Base-by-base conservation (phyloP, 2,113 vertebrate genomes). In the Odocoileus hemionus region DNA sequence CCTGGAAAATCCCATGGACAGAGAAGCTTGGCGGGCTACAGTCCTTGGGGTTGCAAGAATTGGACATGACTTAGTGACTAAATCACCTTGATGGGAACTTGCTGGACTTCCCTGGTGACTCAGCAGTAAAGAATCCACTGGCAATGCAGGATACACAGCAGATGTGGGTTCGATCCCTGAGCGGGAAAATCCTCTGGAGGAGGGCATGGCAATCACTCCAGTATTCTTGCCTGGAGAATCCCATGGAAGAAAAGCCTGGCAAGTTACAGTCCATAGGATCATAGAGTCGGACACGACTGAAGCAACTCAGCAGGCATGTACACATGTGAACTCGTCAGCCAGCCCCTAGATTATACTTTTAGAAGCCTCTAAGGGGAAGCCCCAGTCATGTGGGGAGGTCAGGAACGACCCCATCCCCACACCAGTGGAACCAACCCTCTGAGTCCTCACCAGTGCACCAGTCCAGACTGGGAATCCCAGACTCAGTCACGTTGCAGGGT, bases 101-200 rank as follows among this genome's bases (percentile, higher is more conserved):
- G n/a, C n/a, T 23, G n/a, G 19, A 36, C 67, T 70, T 70, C 67
- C 67, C n/a, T 70, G 19, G 67, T 70, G 67, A 12, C 19, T 39
- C 67, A 39, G 19, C n/a, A 70, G 67, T 39, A 39, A 70, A 39
- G 67, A 70, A 39, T 70, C 67, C 67, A 39, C 67, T 0, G 4
- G 19, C n/a, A 70, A 23, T 70, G 19, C 67, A 70, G n/a, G 67
- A 70, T n/a, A 70, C 67, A 36, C 67, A 70, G n/a, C n/a, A 70
- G 19, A 39, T 0, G 1, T 1, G 2, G 19, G n/a, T 70, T 70
- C 0, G 1, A 70, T 39, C 19, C 67, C 67, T 70, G n/a, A n/a
- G 10, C 11, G 9, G n/a, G 67, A 70, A 70, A 70, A 70, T 39
- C 67, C n/a, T 70, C 19, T 70, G 67, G 67, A 70, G 67, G n/a